Evolutionary conservation across 2,113 vertebrate species (phyloP).

Genomic region (Hassar affinis): DNA sequence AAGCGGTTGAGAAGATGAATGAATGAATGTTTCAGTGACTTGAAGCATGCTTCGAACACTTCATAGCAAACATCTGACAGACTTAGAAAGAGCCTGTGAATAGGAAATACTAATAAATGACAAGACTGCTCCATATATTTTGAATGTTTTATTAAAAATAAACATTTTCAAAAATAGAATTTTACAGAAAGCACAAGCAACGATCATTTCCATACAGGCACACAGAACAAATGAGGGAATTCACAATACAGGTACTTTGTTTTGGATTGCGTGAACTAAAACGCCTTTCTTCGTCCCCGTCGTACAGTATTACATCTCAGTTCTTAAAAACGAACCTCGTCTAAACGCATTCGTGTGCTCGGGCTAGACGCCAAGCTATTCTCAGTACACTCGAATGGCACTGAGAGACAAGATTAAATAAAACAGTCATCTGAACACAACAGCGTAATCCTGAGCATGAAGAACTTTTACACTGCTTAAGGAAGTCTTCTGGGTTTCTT

Average conservation of each 20-base stretch:
- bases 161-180: slow-evolving; percentile 43
- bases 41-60: too few species aligned
- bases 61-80: background rate
- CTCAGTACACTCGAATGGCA: slow-evolving; percentile 8
- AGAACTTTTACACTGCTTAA: slow-evolving; percentile 2
- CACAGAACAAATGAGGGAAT: background rate
- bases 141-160: slow-evolving; percentile 52
- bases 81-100: background rate
- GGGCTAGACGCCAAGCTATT: slow-evolving; percentile 27
- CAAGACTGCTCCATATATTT: background rate
- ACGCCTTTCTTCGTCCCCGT: background rate
- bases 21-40: too few species aligned
- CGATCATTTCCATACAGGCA: background rate
- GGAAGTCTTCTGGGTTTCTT: background rate
- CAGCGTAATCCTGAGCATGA: background rate
- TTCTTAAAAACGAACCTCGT: slow-evolving; percentile 48
- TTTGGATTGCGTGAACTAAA: background rate
- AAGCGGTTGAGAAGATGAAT: too few species aligned
- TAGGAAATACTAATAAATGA: background rate
- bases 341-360: slow-evolving; percentile 16
- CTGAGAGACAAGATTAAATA: slow-evolving; percentile 27
- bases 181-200: slow-evolving; percentile 25
- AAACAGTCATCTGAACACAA: slow-evolving; percentile 11
- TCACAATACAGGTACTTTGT: background rate
- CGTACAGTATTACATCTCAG: slow-evolving; percentile 22